Evolutionary conservation across 2,888 invertebrate species (phyloP).

Genomic region (Linyphia triangularis): DNA sequence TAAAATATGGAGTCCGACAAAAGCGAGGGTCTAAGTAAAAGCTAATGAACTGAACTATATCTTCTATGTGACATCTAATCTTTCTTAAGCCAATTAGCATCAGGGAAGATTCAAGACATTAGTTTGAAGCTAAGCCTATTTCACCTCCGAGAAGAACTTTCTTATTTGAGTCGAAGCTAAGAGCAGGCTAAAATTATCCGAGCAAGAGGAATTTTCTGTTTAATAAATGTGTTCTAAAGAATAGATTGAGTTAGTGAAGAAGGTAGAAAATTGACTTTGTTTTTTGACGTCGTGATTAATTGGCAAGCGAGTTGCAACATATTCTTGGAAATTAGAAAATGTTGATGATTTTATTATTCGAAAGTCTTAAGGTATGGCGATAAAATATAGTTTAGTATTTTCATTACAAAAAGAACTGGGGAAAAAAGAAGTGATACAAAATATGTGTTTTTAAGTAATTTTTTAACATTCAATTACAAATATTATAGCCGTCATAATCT

Average conservation of each 20-base stretch:
- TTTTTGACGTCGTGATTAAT: too few relatives aligned
- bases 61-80: conserved; percentile 18
- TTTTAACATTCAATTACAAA: too few relatives aligned
- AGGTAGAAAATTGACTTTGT: background rate
- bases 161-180: background rate
- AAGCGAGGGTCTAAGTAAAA: conserved; percentile 4
- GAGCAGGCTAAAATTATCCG: background rate
- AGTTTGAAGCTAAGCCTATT: background rate
- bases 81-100: conserved; percentile 41
- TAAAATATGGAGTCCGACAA: background rate
- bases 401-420: too few relatives aligned
- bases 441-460: too few relatives aligned
- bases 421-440: too few relatives aligned
- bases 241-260: background rate
- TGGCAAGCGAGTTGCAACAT: too few relatives aligned
- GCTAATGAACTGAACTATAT: conserved; percentile 34
- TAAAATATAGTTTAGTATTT: too few relatives aligned
- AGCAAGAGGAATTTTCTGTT: background rate
- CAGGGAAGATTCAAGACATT: conserved; percentile 3
- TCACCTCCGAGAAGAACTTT: too few relatives aligned
- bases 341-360: too few relatives aligned
- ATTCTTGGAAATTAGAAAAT: too few relatives aligned
- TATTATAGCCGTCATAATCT: too few relatives aligned
- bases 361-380: too few relatives aligned
- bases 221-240: background rate